Base-by-base conservation (phyloP, 2,797 vertebrate species). In the Oryzias sinensis region DNA sequence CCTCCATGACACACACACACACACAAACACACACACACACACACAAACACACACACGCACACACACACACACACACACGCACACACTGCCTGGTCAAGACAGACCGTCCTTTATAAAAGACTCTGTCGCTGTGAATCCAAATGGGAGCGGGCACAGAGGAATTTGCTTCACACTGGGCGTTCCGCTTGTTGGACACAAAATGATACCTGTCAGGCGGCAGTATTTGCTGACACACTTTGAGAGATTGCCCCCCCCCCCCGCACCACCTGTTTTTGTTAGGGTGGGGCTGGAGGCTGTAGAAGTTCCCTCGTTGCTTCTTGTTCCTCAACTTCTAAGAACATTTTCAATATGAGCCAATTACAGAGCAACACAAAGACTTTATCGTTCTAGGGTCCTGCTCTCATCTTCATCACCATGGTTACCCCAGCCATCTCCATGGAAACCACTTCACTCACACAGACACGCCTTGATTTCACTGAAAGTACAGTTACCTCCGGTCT, bases 261-360 rank as follows among this genome's bases (percentile, higher is more conserved):
- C 29, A 33, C 29, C 29, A 27, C 27, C 27, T 27, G 6, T 27
- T 27, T 5, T 27, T 27, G 27, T 6, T 2, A 27, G 27, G 27
- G 27, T 27, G 27, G 27, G 6, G 27, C 27, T 27, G 27, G 8
- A 3, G 29, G 29, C 2, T 8, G 29, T 44, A 17, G 43, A 44
- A 44, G 15, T 27, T 16, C 29, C 29, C 7, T 33, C 27, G 5
- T 16, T 25, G 22, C 6, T 1, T 49, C 14, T 27, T 9, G 14
- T 16, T 56, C 57, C 70, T 67, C 18, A 53, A 79, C 74, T 64
- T 83, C 71, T 79, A 81, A 81, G 58, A 65, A 79, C 79, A 83
- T 77, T 18, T 79, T 79, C 70, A 62, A 83, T 70, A 71, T 72
- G 65, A 78, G 68, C 66, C 66, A 70, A 74, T 82, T 82, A 68